Conservation (phyloP, 30 jellyfish, hydroid and myxozoan species). For the Mastigias papua region DNA sequence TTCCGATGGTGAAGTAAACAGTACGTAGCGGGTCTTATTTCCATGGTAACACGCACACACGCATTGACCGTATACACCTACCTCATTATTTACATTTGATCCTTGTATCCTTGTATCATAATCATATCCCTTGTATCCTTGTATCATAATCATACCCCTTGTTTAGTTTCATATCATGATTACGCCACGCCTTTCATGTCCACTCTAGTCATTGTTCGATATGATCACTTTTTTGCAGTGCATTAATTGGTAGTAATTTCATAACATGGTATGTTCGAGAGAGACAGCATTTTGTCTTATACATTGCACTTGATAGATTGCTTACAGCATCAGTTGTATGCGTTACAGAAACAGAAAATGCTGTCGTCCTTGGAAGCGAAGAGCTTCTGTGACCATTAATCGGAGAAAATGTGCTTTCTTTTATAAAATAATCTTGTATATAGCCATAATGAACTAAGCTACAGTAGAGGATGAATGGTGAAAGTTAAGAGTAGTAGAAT, state of each 20-base stretch:
- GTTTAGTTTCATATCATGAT: not conserved
- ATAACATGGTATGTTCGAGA: not conserved
- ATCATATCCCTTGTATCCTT: not conserved
- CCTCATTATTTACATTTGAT: not conserved
- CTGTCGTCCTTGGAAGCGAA: not conserved
- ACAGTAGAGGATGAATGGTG: no score
- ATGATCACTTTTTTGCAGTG: not conserved
- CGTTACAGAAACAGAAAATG: not conserved
- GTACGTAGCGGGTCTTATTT: slow-evolving; percentile 80
- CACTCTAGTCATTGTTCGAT: not conserved
- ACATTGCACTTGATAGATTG: no score
- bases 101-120: not conserved
- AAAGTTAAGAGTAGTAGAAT: no score
- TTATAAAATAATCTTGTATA: no score
- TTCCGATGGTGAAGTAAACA: slow-evolving; percentile 45
- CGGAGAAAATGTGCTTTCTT: no score
- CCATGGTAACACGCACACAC: slow-evolving; percentile 57
- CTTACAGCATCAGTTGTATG: no score
- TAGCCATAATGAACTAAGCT: no score
- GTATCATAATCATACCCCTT: not conserved
- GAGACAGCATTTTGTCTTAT: not conserved
- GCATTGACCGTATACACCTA: not conserved
- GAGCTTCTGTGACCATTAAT: no score
- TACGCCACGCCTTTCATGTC: not conserved
- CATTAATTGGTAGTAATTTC: not conserved